Conservation (phyloP, 2,113 vertebrate species). For the Sorex fumeus region DNA sequence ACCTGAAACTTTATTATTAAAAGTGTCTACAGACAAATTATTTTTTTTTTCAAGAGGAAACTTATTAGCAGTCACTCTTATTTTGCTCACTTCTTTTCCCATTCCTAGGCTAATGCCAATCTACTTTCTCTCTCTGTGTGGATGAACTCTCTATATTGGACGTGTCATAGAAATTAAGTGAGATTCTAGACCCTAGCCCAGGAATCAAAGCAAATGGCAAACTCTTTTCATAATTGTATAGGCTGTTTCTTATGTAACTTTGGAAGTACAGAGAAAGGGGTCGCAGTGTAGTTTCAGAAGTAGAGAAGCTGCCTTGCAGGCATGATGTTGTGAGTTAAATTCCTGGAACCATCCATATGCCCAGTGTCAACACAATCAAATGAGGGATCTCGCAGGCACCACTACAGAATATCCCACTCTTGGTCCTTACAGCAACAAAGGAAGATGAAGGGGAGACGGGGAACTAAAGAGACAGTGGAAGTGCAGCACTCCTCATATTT, state of each 20-base stretch:
- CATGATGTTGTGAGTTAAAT: too few species aligned
- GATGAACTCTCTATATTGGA: neutral
- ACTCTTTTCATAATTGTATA: neutral
- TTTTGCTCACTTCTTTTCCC: neutral
- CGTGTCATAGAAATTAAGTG: neutral
- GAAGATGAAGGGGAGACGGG: too few species aligned
- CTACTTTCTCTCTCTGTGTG: neutral
- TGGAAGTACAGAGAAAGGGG: neutral
- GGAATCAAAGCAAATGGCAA: neutral
- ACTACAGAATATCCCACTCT: too few species aligned
- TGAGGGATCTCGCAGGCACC: too few species aligned
- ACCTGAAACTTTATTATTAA: too few species aligned
- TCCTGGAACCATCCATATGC: too few species aligned
- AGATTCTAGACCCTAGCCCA: neutral
- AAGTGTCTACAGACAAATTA: too few species aligned
- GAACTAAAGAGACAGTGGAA: neutral
- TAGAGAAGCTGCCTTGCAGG: too few species aligned
- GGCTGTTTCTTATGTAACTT: slow-evolving; percentile 3
- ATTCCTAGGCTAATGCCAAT: neutral
- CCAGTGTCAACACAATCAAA: too few species aligned
- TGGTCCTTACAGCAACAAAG: too few species aligned
- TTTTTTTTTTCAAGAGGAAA: neutral
- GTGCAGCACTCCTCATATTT: neutral
- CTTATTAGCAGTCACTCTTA: neutral
- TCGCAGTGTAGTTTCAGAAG: too few species aligned